Evolutionary conservation across 2,113 vertebrate species (phyloP).

Genomic region (Ochotona princeps): DNA sequence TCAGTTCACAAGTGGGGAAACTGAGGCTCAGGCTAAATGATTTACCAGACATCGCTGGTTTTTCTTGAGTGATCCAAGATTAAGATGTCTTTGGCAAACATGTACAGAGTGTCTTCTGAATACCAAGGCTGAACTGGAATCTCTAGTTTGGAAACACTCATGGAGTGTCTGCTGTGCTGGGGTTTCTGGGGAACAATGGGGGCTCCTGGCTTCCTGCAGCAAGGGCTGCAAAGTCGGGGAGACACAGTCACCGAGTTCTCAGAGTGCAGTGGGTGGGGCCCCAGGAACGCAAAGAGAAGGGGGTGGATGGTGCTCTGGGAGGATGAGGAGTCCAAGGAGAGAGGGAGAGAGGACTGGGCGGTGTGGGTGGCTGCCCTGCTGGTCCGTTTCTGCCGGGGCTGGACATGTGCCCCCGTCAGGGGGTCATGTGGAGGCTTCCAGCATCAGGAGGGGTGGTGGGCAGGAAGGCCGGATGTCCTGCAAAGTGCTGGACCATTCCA

Average conservation of each 20-base stretch:
- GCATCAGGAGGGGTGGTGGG: background rate
- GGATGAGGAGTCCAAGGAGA: no score
- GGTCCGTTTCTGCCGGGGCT: background rate
- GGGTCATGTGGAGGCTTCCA: background rate
- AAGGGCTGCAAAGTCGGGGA: background rate
- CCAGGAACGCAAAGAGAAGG: background rate
- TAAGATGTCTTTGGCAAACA: background rate
- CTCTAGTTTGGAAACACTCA: no score
- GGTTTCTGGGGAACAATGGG: background rate
- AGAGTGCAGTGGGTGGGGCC: fast-evolving
- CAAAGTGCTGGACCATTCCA: no score
- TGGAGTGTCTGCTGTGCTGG: no score
- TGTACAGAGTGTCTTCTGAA: background rate
- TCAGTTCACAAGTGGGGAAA: no score
- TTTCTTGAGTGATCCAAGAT: fast-evolving
- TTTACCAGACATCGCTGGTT: no score
- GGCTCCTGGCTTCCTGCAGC: background rate
- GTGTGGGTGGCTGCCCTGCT: fast-evolving
- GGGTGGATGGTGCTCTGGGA: no score
- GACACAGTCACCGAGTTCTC: background rate
- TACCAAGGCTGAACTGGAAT: background rate
- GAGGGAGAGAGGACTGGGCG: background rate
- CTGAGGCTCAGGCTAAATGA: no score
- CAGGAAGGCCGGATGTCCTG: background rate
- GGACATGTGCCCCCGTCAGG: background rate